Conservation (phyloP, 2,113 vertebrate genomes). For the Brachyistius frenatus region DNA sequence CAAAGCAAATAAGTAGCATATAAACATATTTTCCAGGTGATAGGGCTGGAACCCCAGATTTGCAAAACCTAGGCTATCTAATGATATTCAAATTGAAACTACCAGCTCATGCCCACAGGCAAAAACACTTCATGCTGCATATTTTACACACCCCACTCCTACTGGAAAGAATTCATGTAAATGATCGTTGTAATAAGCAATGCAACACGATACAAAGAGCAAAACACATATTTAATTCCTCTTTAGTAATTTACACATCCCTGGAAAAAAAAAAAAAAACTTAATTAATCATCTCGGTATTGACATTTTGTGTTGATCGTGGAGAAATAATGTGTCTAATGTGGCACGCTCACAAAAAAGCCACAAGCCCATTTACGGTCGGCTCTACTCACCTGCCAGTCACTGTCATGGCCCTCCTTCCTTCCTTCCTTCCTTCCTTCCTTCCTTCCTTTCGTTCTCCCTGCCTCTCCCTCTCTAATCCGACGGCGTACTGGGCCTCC, state of each 20-base stretch:
- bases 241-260: constrained; percentile 49
- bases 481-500: constrained; percentile 57
- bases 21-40: constrained; percentile 37
- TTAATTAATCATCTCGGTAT: constrained; percentile 43
- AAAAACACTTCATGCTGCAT: constrained; percentile 56
- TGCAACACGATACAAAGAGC: constrained; percentile 42
- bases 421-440: constrained; percentile 37
- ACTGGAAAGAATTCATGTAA: constrained; percentile 51
- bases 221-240: constrained; percentile 45
- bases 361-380: constrained; percentile 40
- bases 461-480: constrained; percentile 66
- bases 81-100: constrained; percentile 60
- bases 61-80: constrained; percentile 41
- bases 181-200: constrained; percentile 55
- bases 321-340: constrained; percentile 23
- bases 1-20: constrained; percentile 12
- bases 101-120: constrained; percentile 60
- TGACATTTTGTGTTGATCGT: constrained; percentile 15
- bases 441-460: constrained; percentile 52
- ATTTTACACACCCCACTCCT: constrained; percentile 38
- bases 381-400: constrained; percentile 70
- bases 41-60: constrained; percentile 17
- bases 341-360: constrained; percentile 37
- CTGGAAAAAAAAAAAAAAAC: constrained; percentile 43
- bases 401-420: constrained; percentile 48